These are phyloP conservation scores for Drosophila lutescens DNA, from an alignment of 2,888 invertebrate species.

Conservation along the genomic window DNA sequence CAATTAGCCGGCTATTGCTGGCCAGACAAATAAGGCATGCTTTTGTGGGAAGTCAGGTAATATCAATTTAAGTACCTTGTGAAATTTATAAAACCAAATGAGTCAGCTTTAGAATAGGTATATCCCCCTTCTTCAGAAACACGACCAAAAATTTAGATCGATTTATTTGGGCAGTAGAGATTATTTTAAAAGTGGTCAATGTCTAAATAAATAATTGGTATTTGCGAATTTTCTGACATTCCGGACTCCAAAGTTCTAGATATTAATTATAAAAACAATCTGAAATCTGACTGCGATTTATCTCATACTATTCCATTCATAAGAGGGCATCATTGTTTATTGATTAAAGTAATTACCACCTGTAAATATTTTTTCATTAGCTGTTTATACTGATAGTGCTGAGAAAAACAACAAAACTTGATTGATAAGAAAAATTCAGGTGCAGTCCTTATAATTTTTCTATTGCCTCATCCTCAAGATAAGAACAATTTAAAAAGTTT, in stretches of 20 bases:
- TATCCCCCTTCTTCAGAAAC: neutral
- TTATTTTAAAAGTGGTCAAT: neutral
- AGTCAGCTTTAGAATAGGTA: neutral
- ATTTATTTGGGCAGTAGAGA: too few relatives aligned
- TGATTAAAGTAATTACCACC: slow-evolving; percentile 1
- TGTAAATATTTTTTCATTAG: slow-evolving; percentile 8
- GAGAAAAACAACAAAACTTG: neutral
- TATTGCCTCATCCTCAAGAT: slow-evolving; percentile 4
- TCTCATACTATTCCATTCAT: neutral
- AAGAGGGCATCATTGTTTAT: neutral
- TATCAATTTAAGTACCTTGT: neutral
- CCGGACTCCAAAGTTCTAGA: neutral
- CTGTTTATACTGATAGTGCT: neutral
- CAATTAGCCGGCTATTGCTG: neutral
- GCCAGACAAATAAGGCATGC: slow-evolving; percentile 29
- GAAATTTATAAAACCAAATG: slow-evolving; percentile 3
- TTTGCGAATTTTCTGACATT: neutral
- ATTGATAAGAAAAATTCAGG: slow-evolving; percentile 1
- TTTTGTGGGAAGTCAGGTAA: neutral
- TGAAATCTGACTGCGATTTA: neutral
- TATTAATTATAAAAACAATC: too few relatives aligned
- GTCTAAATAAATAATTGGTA: neutral
- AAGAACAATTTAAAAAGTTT: neutral
- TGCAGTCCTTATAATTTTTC: neutral
- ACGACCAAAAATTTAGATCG: too few relatives aligned